A percentile compares a stretch with the other conserved stretches of the same genome.
These are phyloP conservation scores for Corythoichthys intestinalis DNA, from an alignment of 2,113 vertebrate species.

Conservation along the genomic window DNA sequence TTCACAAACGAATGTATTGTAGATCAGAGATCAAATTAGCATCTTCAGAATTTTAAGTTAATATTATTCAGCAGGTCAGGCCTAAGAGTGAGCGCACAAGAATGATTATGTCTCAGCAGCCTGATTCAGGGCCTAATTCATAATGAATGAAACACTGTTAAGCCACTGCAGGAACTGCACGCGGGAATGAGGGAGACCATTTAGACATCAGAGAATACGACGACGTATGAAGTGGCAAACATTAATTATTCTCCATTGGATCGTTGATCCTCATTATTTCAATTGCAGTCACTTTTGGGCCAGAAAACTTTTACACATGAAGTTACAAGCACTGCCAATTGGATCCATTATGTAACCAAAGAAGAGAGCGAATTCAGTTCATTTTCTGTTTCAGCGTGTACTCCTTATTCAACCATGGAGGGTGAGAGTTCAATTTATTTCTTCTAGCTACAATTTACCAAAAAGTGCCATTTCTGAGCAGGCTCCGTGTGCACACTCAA, in stretches of 20 bases:
- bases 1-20: conserved; percentile 32
- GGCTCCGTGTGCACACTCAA: background rate
- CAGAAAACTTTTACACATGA: background rate
- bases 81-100: conserved; percentile 53
- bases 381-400: conserved; percentile 10
- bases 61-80: conserved; percentile 55
- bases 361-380: conserved; percentile 6
- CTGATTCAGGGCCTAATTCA: conserved; percentile 57
- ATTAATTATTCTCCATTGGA: conserved; percentile 28
- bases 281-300: conserved; percentile 14
- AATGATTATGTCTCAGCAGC: conserved; percentile 64
- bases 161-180: conserved; percentile 26
- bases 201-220: conserved; percentile 21
- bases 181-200: conserved; percentile 10
- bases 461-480: conserved; percentile 9
- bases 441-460: conserved; percentile 17
- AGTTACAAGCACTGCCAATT: conserved; percentile 17
- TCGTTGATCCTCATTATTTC: conserved; percentile 2
- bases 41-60: conserved; percentile 52
- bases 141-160: conserved; percentile 57
- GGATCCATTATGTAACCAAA: conserved; percentile 15
- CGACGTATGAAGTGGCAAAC: conserved; percentile 24
- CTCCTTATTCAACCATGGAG: conserved; percentile 6
- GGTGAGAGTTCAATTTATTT: conserved; percentile 4
- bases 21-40: conserved; percentile 46